phyloP scores from a whole-genome alignment of 2,888 invertebrate genomes.

The Nomada hirtipes region DNA sequence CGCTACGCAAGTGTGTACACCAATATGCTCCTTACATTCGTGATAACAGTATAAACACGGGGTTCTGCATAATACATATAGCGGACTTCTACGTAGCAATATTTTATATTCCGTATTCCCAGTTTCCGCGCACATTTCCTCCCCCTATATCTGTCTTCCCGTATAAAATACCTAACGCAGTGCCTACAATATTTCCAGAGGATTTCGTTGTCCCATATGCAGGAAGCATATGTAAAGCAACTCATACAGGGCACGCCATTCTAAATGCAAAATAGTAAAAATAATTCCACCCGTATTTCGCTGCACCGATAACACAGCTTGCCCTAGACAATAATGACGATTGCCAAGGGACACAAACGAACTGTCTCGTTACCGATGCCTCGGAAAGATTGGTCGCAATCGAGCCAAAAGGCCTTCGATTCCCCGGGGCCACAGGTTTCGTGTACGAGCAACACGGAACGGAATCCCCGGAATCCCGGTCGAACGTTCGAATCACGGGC shows the following conservation, averaged over 20 bases:
- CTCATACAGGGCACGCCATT: no score
- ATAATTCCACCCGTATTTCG: no score
- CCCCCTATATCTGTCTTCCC: not conserved
- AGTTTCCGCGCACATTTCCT: not conserved
- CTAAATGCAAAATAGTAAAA: no score
- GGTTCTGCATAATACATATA: not conserved
- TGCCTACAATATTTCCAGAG: not conserved
- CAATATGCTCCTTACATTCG: no score
- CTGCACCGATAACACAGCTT: no score
- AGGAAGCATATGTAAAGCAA: no score
- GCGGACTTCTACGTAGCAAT: not conserved
- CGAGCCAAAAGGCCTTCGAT: not conserved
- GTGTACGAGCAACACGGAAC: not conserved
- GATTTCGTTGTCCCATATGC: no score
- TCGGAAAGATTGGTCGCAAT: not conserved
- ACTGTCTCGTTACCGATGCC: no score
- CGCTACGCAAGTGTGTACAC: no score
- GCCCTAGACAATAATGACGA: no score
- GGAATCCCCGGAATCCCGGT: constrained; percentile 12
- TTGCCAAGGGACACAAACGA: no score
- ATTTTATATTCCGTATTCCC: not conserved
- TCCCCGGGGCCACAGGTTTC: not conserved
- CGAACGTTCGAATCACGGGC: constrained; percentile 32
- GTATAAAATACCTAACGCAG: not conserved
- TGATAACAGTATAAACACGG: not conserved